These are phyloP conservation scores for Acrobasis suavella DNA, from an alignment of 2,888 invertebrate species.

Conservation along the genomic window DNA sequence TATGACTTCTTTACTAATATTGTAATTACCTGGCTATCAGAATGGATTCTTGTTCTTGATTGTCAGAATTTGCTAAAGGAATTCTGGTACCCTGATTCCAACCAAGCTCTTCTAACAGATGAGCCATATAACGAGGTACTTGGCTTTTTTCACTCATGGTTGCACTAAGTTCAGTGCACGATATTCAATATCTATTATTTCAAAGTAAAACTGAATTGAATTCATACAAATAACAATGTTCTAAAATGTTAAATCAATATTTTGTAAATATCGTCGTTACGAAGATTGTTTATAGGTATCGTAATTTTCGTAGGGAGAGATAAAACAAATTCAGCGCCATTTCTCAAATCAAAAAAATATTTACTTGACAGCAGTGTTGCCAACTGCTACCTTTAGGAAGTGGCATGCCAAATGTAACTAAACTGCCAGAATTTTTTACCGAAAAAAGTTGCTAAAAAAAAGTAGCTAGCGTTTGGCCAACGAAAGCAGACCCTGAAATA, in stretches of 20 bases:
- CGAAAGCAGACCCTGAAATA: no score
- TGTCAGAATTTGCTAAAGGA: constrained; percentile 90
- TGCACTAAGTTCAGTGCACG: constrained; percentile 17
- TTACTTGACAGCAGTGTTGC: neutral
- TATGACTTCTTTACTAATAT: neutral
- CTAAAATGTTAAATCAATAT: constrained; percentile 45
- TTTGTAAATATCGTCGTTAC: constrained; percentile 23
- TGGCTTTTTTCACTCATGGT: constrained; percentile 52
- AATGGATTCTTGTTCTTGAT: constrained; percentile 70
- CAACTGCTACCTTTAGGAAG: no score
- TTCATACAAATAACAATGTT: constrained; percentile 33
- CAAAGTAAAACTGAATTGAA: constrained; percentile 31
- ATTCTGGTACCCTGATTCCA: constrained; percentile 90
- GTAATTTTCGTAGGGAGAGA: neutral
- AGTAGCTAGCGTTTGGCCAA: no score
- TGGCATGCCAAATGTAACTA: no score
- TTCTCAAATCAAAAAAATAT: constrained; percentile 42
- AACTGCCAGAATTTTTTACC: no score
- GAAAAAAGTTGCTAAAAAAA: no score
- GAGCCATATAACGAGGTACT: constrained; percentile 78
- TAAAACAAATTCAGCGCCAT: constrained; percentile 44
- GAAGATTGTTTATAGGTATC: neutral
- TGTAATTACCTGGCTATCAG: constrained; percentile 73
- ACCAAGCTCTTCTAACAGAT: constrained; percentile 86
- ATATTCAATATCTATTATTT: constrained; percentile 16